A percentile compares a stretch with the other conserved stretches of the same genome.
These are phyloP conservation scores for Acomys russatus DNA, from an alignment of 2,797 vertebrate genomes.

Conservation along the genomic window DNA sequence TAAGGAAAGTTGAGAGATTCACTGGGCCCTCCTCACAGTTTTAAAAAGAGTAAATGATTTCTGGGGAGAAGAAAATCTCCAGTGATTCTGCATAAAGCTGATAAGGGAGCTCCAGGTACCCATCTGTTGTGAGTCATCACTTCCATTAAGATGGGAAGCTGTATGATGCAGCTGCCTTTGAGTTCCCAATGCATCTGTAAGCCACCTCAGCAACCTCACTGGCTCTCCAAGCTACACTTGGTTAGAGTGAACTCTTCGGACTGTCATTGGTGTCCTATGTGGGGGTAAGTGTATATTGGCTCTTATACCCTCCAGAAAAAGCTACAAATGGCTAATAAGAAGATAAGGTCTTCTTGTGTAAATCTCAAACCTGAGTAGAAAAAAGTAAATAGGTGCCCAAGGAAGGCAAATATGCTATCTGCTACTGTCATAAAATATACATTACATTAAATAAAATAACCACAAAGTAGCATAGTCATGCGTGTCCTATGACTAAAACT, in stretches of 20 bases:
- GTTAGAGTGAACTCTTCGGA: background rate
- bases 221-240: background rate
- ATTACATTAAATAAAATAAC: constrained; percentile 51
- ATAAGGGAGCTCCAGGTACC: background rate
- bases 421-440: constrained; percentile 72
- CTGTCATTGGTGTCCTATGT: background rate
- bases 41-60: background rate
- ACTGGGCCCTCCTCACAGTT: background rate
- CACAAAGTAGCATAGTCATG: constrained; percentile 78
- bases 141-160: background rate
- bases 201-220: background rate
- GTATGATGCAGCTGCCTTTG: background rate
- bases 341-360: constrained; percentile 42
- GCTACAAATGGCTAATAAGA: background rate
- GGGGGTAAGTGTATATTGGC: background rate
- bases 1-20: background rate
- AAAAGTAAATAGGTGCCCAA: constrained; percentile 75
- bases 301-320: background rate
- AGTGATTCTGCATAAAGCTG: background rate
- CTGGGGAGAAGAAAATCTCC: no score
- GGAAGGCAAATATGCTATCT: constrained; percentile 82
- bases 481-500: constrained; percentile 65
- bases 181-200: background rate
- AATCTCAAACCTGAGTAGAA: constrained; percentile 77
- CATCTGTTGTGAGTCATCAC: no score